A percentile compares a stretch with the other conserved stretches of the same genome.
Evolutionary conservation across 2,888 invertebrate genomes (phyloP).

Genomic region (Exephanes ischioxanthus): DNA sequence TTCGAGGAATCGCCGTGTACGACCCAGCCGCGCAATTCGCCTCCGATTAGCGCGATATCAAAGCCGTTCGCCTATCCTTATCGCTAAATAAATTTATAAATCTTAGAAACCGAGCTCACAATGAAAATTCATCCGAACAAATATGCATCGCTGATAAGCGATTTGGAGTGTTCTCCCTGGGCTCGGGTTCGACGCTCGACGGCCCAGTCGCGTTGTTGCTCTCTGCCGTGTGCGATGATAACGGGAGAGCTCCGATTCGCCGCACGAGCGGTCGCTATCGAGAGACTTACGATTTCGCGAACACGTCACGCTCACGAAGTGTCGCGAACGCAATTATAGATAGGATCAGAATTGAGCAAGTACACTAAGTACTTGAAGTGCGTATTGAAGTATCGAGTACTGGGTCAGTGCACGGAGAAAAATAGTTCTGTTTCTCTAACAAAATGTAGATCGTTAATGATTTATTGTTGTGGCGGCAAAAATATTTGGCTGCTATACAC

Average conservation of each 20-base stretch:
- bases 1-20: not conserved
- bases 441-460: too few relatives aligned
- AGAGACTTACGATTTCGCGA: not conserved
- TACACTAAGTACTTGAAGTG: too few relatives aligned
- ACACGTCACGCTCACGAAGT: conserved; percentile 10
- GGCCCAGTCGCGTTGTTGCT: not conserved
- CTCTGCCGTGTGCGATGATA: not conserved
- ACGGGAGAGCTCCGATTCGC: not conserved
- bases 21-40: not conserved
- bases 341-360: too few relatives aligned
- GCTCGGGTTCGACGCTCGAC: not conserved
- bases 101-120: not conserved
- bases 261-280: conserved; percentile 1
- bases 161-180: not conserved
- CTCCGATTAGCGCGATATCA: not conserved
- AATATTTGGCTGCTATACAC: too few relatives aligned
- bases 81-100: conserved; percentile 39
- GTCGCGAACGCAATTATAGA: not conserved
- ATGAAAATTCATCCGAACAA: not conserved
- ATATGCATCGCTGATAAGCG: conserved; percentile 3
- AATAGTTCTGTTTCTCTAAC: too few relatives aligned
- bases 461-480: too few relatives aligned
- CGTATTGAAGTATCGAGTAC: too few relatives aligned
- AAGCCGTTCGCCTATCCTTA: not conserved
- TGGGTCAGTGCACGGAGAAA: too few relatives aligned